Base-by-base conservation (phyloP, 2,888 invertebrate species). In the Drosophila antonietae region DNA sequence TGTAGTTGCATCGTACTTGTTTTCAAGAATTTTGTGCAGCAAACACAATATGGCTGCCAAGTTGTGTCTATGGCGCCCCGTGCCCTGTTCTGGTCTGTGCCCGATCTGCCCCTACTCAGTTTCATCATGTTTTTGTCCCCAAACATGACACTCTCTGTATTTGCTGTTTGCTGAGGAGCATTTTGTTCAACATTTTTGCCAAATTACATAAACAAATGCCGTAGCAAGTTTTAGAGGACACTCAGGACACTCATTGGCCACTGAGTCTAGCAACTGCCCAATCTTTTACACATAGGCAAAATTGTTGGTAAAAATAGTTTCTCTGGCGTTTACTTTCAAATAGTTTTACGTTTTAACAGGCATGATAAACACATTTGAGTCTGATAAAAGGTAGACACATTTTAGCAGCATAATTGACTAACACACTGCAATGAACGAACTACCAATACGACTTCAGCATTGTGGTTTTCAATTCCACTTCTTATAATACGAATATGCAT, bases 121-220 rank as follows among this genome's bases (percentile, higher is more conserved):
- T 47, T 74, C 52, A 75, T 63, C 60, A 46, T 73, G 73, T 74
- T 77, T 49, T 61, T 65, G 61, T 49, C 66, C 53, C 55, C 58
- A 73, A 82, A 83, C 83, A 77, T 75, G 70, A 68, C 79, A 71
- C 71, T 66, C 67, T 66, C 59, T 49, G 68, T 62, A 39, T 49
- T 72, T 66, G 60, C 61, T 62, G 68, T 55, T 85, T 69, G 63
- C 58, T 61, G 62, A 64, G 67, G 44, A 86, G 55, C 82, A 79
- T 81, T 85, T 84, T 89, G 73, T 69, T 74, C 67, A 88, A 80
- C 75, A 88, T 78, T 88, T 85, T 80, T 73, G 69, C 75, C 62
- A 88, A 85, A 89, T 85, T 88, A 85, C 83, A 82, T 74, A 82
- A 88, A 72, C 86, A 80, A 89, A 88, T 81, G 83, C 61, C 60